phyloP scores from a whole-genome alignment of 2,797 vertebrate species.

The Gephyroberyx darwinii region DNA sequence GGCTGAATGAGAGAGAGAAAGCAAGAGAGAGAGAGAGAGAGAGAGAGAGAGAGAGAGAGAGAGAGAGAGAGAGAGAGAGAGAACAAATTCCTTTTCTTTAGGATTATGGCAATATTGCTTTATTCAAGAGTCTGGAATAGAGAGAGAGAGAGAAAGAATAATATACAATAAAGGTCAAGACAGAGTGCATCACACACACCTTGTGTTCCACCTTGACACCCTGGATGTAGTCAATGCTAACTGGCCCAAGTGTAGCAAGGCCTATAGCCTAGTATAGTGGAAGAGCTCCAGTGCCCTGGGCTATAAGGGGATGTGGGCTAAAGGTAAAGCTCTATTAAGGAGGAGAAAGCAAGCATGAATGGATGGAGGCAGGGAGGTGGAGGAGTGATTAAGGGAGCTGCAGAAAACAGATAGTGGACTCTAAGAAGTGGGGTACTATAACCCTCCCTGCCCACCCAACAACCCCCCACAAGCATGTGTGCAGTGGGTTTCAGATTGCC shows the following conservation, averaged over 20 bases:
- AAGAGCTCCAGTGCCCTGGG: constrained; percentile 13
- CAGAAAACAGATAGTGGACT: constrained; percentile 23
- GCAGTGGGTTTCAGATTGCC: constrained; percentile 50
- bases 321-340: constrained; percentile 61
- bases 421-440: constrained; percentile 19
- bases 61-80: constrained; percentile 38
- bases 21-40: constrained; percentile 42
- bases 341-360: constrained; percentile 36
- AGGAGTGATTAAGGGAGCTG: constrained; percentile 30
- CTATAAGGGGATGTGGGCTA: constrained; percentile 60
- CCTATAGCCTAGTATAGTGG: constrained; percentile 10
- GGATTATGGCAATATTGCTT: neutral
- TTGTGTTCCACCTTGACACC: constrained; percentile 9
- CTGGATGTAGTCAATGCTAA: constrained; percentile 7
- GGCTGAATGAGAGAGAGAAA: constrained; percentile 58
- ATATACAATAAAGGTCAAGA: constrained; percentile 57
- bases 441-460: neutral
- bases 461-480: constrained; percentile 25
- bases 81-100: constrained; percentile 52
- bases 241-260: neutral
- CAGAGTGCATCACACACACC: constrained; percentile 37
- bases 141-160: constrained; percentile 35
- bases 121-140: neutral
- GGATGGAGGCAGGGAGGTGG: constrained; percentile 23
- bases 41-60: constrained; percentile 16